Evolutionary conservation across 2,797 vertebrate species (phyloP), one percentile per base, ranked within the genome.

Genomic region (Zenarchopterus dispar): DNA sequence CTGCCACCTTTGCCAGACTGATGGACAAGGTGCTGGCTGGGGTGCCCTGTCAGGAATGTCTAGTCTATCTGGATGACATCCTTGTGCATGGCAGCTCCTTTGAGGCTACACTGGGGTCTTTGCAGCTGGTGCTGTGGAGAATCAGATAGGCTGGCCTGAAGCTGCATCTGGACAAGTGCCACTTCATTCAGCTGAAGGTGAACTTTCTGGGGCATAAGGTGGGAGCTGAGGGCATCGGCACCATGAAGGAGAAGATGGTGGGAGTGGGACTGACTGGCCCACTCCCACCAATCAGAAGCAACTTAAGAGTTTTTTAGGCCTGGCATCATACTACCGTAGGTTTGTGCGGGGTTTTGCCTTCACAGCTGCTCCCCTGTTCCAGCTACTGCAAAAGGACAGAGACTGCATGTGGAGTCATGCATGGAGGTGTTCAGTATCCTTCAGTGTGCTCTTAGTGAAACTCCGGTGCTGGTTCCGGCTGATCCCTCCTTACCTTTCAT

Each of bases 141-240:
- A 46, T 46, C 4, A 17, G 56, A 49, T 3, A 56, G 62, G 49
- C 10, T 62, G 5, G 43, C 28, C 18, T 46, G 18, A 46, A 46
- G 8, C 19, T 21, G 3, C 44, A 46, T 45, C 62, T 23, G 0
- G 42, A 56, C n/a, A 45, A 56, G 17, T 58, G 56, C 11, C 1
- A 43, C 41, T 43, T 45, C 5, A 45, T 19, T 6, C 43, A 8
- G 43, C n/a, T 6, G 5, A n/a, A 19, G n/a, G n/a, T 18, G n/a
- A 8, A 33, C 4, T 33, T 2, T 5, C 8, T 5, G 8, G 8
- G 31, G 26, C 26, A 28, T 28, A 28, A 4, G 16, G 42, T 43
- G 42, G 42, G 42, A 43, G 42, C 16, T 5, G 16, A 43, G 15
- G 42, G 16, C 16, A 43, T 43, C 17, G 42, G 42, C 42, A 43